Conservation (phyloP, 2,113 vertebrate species). For the Ceyx melanurus region DNA sequence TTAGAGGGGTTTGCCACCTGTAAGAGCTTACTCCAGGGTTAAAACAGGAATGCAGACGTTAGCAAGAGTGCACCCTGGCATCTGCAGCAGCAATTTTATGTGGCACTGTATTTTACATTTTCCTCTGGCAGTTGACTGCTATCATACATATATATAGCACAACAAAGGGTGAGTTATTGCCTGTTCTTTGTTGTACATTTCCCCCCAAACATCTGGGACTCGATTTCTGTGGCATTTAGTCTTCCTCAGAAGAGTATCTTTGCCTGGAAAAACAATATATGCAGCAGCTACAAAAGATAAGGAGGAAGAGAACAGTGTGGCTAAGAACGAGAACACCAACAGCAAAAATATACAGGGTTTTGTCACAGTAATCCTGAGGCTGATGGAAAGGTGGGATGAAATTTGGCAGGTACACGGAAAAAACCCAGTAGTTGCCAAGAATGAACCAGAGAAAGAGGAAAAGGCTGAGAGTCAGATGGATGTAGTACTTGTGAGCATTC, state of each 20-base stretch:
- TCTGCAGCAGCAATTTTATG: slow-evolving; percentile 26
- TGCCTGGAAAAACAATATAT: slow-evolving; percentile 59
- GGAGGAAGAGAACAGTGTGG: slow-evolving; percentile 55
- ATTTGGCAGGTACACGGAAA: slow-evolving; percentile 71
- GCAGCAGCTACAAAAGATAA: slow-evolving; percentile 62
- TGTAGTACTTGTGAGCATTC: slow-evolving; percentile 71
- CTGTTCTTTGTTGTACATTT: not conserved
- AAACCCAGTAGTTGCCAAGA: slow-evolving; percentile 76
- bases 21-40: not conserved
- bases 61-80: not conserved
- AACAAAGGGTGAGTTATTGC: slow-evolving; percentile 39
- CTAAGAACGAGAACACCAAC: slow-evolving; percentile 68
- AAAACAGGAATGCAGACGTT: not conserved
- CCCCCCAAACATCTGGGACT: not conserved
- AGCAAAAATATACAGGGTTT: slow-evolving; percentile 72
- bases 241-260: slow-evolving; percentile 43
- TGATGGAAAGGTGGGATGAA: slow-evolving; percentile 75
- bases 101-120: slow-evolving; percentile 2
- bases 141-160: not conserved
- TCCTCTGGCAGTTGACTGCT: not conserved
- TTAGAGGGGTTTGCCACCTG: not conserved
- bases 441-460: slow-evolving; percentile 78
- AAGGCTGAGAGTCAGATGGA: slow-evolving; percentile 72
- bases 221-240: slow-evolving; percentile 32
- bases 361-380: slow-evolving; percentile 74